Evolutionary conservation across 2,888 invertebrate species (phyloP), one percentile per base, ranked within the genome.

Genomic region (Mystacides longicornis): DNA sequence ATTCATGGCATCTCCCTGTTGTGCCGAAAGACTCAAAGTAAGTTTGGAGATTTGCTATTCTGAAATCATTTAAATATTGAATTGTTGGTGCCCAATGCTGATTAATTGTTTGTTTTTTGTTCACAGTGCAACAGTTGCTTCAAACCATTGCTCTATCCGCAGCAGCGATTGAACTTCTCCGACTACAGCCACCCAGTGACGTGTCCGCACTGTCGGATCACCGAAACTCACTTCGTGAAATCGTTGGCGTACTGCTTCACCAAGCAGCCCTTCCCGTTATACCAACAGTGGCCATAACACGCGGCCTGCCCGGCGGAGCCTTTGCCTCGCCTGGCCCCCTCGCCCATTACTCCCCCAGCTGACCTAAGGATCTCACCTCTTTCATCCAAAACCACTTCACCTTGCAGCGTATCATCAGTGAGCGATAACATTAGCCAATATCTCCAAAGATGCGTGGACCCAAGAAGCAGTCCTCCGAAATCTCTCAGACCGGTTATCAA

Each of bases 1-100:
- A 65, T 96, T 98, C 72, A 97, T 97, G 69, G 94, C 96, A 59
- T 91, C 89, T 76, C 94, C 95, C 18, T 98, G 97, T 74, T 97
- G 97, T 77, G 83, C 87, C 68, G 93, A 93, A 68, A 82, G 96
- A 65, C 81, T 95, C 65, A 91, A 89, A 85, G 93, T 93, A 68
- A 43, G 7, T 31, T 31, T 46, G 14, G 14, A 37, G 14, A 3
- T n/a, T 37, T 37, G 14, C 3, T 37, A 37, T 37, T 5, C n/a
- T n/a, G n/a, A n/a, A 27, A 5, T 27, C 5, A 27, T 27, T 27
- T 7, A 27, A 7, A 27, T 27, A 27, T 7, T 27, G 27, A 31
- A 31, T 31, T 31, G 31, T 31, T 31, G 31, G 7, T 31, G n/a
- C n/a, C n/a, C n/a, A n/a, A n/a, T n/a, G n/a, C n/a, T n/a, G n/a